These are phyloP conservation scores for Drosophila stalkeri DNA, from an alignment of 2,888 invertebrate species.

Conservation along the genomic window DNA sequence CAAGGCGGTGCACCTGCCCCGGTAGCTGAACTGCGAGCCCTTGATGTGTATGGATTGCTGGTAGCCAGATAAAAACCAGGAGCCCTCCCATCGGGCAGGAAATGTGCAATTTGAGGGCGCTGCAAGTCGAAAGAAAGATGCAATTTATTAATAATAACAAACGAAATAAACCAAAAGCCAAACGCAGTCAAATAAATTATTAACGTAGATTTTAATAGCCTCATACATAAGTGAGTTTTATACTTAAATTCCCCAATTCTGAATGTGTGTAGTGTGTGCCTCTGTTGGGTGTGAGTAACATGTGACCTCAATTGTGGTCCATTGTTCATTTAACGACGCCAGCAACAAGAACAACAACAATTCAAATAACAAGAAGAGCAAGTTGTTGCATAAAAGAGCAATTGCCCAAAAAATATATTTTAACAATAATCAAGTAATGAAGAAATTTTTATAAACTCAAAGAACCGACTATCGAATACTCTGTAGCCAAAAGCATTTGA, in stretches of 20 bases:
- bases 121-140: conserved; percentile 56
- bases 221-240: conserved; percentile 57
- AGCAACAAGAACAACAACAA: conserved; percentile 27
- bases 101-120: conserved; percentile 90
- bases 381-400: conserved; percentile 53
- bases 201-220: conserved; percentile 56
- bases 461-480: background rate
- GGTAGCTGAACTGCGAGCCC: conserved; percentile 92
- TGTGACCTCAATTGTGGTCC: conserved; percentile 72
- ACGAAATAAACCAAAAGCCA: conserved; percentile 12
- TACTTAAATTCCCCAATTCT: conserved; percentile 59
- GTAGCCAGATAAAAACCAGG: conserved; percentile 96
- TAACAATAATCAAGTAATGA: conserved; percentile 37
- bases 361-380: conserved; percentile 30
- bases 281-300: conserved; percentile 15
- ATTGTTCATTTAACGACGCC: conserved; percentile 74
- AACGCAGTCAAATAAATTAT: conserved; percentile 52
- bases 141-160: conserved; percentile 19
- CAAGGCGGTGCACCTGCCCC: conserved; percentile 92
- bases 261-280: background rate
- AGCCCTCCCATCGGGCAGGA: conserved; percentile 93
- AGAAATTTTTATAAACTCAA: background rate
- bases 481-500: background rate
- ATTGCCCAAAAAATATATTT: conserved; percentile 51
- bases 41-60: conserved; percentile 94